Percentiles rank a stretch among this genome's conserved stretches.
phyloP scores from a whole-genome alignment of 92 coral and sea anemone species.

The Parazoanthus darwini region DNA sequence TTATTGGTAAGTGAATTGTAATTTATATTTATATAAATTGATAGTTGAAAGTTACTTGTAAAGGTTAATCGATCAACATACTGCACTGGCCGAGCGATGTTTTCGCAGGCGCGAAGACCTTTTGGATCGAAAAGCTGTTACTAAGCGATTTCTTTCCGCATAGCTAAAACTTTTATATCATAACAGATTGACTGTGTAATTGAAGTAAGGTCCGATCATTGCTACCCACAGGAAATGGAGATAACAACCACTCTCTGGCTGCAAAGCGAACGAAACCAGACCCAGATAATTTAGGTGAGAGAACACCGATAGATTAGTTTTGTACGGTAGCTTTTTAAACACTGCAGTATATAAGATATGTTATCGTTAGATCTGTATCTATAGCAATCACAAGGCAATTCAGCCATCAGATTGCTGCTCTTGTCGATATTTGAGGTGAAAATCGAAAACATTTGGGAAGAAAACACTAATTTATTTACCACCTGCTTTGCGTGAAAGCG shows the following conservation, averaged over 20 bases:
- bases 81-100: neutral
- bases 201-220: neutral
- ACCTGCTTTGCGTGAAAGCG: neutral
- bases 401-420: neutral
- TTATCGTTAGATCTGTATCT: neutral
- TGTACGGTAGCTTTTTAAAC: neutral
- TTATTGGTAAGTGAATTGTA: slow-evolving; percentile 56
- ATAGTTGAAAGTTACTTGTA: neutral
- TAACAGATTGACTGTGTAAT: neutral
- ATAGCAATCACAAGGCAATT: neutral
- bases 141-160: neutral
- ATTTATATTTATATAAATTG: neutral
- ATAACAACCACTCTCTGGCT: slow-evolving; percentile 46
- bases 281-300: slow-evolving; percentile 11
- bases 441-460: neutral
- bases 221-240: slow-evolving; percentile 56
- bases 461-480: neutral
- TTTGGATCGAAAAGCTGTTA: neutral
- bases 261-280: slow-evolving; percentile 60
- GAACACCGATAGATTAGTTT: neutral
- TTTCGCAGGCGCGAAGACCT: neutral
- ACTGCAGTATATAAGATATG: too few relatives aligned
- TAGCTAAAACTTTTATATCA: too few relatives aligned
- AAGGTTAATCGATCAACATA: neutral
- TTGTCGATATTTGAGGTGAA: neutral